Base-by-base conservation (phyloP, 1,140 invertebrate species). In the Formica exsecta region DNA sequence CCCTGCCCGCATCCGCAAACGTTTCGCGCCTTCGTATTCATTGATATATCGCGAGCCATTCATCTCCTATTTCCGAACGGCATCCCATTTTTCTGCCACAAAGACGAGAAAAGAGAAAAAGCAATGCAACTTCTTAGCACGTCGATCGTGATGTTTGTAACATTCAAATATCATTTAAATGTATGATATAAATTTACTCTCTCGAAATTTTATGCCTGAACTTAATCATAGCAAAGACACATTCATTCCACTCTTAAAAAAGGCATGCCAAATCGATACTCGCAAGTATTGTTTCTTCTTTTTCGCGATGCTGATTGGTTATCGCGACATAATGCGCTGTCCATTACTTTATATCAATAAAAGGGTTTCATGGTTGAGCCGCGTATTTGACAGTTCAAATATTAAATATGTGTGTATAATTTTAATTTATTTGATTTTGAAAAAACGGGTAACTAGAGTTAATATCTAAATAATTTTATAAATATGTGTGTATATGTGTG, bases 21-120 rank as follows among this genome's bases (percentile, higher is more conserved):
- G 74, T 90, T 92, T 91, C 92, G 89, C 92, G 90, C 92, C 90
- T 92, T 84, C 87, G 76, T 87, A 71, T 88, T 70, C 90, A 90
- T 93, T 93, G 92, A 93, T 93, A 91, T 92, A 93, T 92, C 86
- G 85, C 79, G 68, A 73, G 68, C 85, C 89, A 81, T 89, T 90
- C 90, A 91, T 91, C 88, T 88, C 84, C 90, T 59, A 73, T 65
- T 85, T 85, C 54, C 68, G 68, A 74, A 44, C 68, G 36, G 38
- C 79, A 57, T 29, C 6, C 68, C 79, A 83, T 83, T 83, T 83
- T 83, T 83, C 79, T 44, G 13, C 7, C 16, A 19, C 54, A 19
- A 32, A 48, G 25, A 74, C 19, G 68, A 57, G 76, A 65, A 54
- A n/a, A 9, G 25, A 41, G 66, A 81, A 73, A 61, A 73, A 74